Evolutionary conservation across 37 sponge, comb jelly and placozoan genomes (phyloP).

Genomic region (Aphrocallistes beatrix): DNA sequence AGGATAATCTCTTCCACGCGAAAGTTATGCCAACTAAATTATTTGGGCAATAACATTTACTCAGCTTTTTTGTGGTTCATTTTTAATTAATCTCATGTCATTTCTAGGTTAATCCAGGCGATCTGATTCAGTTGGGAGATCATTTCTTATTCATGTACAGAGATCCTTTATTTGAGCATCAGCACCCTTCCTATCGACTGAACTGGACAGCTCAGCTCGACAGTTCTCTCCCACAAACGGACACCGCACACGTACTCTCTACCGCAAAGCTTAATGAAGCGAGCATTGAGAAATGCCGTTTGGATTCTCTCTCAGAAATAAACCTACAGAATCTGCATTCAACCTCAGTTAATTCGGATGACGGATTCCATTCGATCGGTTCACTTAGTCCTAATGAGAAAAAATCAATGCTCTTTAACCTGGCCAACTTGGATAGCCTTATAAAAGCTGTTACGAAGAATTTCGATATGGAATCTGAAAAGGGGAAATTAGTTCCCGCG

Average conservation of each 20-base stretch:
- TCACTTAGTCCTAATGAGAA: neutral
- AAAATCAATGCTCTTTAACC: neutral
- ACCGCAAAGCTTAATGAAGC: neutral
- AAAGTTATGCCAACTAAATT: too few species aligned
- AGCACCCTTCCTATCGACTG: neutral
- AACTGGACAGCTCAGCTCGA: conserved; percentile 7
- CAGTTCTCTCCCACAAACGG: neutral
- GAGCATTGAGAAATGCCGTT: neutral
- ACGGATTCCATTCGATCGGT: neutral
- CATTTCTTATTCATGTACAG: conserved; percentile 11
- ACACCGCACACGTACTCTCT: neutral
- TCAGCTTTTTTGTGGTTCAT: too few species aligned
- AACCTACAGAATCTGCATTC: neutral
- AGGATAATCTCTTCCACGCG: too few species aligned
- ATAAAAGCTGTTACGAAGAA: neutral
- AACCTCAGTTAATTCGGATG: neutral
- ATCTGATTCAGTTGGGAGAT: neutral
- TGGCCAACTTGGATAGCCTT: neutral
- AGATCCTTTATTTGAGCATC: neutral
- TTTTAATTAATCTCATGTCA: neutral
- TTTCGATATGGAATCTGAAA: neutral
- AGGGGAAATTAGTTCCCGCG: neutral
- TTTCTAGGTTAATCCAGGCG: neutral
- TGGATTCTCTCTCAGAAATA: neutral
- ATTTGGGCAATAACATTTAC: too few species aligned